Percentiles rank a stretch among this genome's conserved stretches.
Conservation (phyloP, 2,113 vertebrate species). For the Ictalurus furcatus region DNA sequence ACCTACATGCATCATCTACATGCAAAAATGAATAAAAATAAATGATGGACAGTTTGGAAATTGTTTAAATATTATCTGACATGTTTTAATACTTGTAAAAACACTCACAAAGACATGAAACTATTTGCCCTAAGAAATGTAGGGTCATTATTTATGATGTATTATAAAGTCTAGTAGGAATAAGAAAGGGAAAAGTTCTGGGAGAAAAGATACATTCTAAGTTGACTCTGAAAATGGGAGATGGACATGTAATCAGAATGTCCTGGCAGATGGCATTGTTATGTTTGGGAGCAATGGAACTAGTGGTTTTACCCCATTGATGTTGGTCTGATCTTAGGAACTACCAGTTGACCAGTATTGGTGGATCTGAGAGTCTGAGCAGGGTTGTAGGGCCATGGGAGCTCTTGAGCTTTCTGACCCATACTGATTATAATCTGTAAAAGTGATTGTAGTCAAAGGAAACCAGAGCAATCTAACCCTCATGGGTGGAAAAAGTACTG, state of each 20-base stretch:
- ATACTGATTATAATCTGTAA: background rate
- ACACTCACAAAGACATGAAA: background rate
- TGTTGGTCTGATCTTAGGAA: background rate
- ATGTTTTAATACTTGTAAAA: background rate
- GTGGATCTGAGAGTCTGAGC: background rate
- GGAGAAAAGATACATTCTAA: background rate
- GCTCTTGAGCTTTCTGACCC: background rate
- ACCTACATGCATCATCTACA: conserved; percentile 14
- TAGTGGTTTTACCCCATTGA: background rate
- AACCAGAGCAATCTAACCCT: background rate
- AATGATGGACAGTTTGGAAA: conserved; percentile 20
- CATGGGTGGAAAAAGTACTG: background rate
- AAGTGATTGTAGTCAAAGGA: background rate
- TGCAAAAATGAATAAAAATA: conserved; percentile 24
- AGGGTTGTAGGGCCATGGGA: background rate
- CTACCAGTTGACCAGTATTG: background rate
- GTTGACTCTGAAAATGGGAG: background rate
- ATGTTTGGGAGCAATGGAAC: background rate
- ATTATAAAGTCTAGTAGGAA: too few relatives aligned
- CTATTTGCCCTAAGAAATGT: background rate
- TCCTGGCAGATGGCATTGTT: background rate
- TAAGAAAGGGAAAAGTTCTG: background rate
- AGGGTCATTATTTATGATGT: background rate
- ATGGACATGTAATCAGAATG: background rate
- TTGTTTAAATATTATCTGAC: conserved; percentile 10